Base-by-base conservation (phyloP, 2,888 invertebrate species). In the Halictus ligatus region DNA sequence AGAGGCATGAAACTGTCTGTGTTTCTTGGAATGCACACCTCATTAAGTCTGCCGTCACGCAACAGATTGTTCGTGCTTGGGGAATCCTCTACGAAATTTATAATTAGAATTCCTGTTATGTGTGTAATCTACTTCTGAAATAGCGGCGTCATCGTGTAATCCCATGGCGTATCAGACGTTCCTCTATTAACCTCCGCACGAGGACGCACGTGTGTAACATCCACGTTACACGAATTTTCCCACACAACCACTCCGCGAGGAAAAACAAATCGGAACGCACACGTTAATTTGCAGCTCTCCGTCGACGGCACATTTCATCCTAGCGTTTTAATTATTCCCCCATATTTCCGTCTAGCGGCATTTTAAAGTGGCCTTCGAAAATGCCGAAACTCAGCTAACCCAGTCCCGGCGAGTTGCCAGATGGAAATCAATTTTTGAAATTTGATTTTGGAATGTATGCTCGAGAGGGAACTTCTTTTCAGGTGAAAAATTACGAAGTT, bases 81-180 rank as follows among this genome's bases (percentile, higher is more conserved):
- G 13, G 46, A 0, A 46, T 72, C 5, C 8, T 67, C 18, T 12
- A 2, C 25, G 5, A 46, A 72, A 72, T 72, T 72, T 25, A 7
- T 46, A 72, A 72, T 72, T 72, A 43, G 43, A 72, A 72, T 72
- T 72, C 46, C 25, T 72, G 46, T 13, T 46, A 25, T n/a, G 72
- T 35, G 35, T 46, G 72, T 43, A 43, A 72, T 43, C 21, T 71
- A 71, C 69, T 71, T 13, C 10, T 35, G 21, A n/a, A 67, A 35
- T 10, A 35, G 8, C 35, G 15, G 10, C 15, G 35, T 35, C 29
- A 21, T 8, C 35, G 67, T 18, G 35, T 67, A 67, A 67, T 29
- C 67, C 18, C 18, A 35, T 21, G 7, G 67, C 67, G 29, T 67
- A 67, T 67, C 18, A 29, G 18, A 67, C 15, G 35, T 67, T 29